phyloP scores from a whole-genome alignment of 2,797 vertebrate genomes.

The Chaetodon trifasciatus region DNA sequence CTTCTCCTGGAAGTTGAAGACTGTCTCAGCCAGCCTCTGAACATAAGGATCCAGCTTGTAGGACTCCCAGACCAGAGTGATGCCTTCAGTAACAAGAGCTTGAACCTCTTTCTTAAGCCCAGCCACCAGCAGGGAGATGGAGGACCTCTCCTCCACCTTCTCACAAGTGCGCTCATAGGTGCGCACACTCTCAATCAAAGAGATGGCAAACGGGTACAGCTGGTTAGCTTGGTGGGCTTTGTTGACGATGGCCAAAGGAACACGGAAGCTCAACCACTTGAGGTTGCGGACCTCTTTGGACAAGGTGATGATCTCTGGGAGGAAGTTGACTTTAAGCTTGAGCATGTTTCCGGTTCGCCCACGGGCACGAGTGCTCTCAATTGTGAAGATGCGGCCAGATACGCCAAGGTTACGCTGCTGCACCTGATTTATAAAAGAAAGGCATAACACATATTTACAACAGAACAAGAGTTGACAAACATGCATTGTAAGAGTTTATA shows the following conservation, averaged over 20 bases:
- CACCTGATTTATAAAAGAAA: conserved; percentile 65
- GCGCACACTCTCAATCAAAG: conserved; percentile 97
- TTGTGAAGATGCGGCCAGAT: conserved; percentile 98
- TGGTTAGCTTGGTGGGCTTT: conserved; percentile 99
- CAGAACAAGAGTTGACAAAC: background rate
- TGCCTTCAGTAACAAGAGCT: conserved; percentile 94
- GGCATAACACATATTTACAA: background rate
- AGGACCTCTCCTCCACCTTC: conserved; percentile 96
- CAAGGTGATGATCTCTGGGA: conserved; percentile 98
- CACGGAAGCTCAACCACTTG: conserved; percentile 99
- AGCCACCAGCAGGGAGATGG: conserved; percentile 94
- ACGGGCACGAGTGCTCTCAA: conserved; percentile 94
- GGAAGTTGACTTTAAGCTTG: conserved; percentile 98
- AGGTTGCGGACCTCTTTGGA: conserved; percentile 99
- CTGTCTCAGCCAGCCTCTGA: conserved; percentile 96
- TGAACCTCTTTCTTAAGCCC: conserved; percentile 98
- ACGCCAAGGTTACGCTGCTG: conserved; percentile 99
- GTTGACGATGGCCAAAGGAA: conserved; percentile 98
- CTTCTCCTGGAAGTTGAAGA: conserved; percentile 99
- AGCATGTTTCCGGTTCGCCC: conserved; percentile 94
- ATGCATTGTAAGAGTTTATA: background rate
- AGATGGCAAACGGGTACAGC: conserved; percentile 98
- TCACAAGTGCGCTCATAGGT: conserved; percentile 98
- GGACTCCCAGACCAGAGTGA: conserved; percentile 97
- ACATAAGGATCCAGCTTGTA: conserved; percentile 99